Evolutionary conservation across 2,797 vertebrate genomes (phyloP), one percentile per base, ranked within the genome.

Genomic region (Coilia nasus): DNA sequence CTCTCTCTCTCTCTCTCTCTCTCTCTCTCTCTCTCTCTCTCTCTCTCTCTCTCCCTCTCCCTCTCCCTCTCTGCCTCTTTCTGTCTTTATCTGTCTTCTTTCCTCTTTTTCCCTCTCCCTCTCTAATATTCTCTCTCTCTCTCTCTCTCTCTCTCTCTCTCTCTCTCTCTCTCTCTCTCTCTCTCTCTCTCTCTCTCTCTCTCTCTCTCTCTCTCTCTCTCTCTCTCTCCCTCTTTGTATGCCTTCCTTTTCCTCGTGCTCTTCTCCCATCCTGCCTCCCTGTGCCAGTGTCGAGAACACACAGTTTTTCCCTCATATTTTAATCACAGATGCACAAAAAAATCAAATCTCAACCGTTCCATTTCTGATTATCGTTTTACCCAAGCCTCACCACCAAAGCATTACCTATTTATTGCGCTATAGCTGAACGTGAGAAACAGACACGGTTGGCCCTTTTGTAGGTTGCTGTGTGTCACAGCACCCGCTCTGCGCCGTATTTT

Each of bases 281-380:
- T 83, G 91, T 89, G 91, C 92, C 91, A 90, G 25, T 35, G 64
- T 31, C 12, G 35, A 28, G 64, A 71, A 35, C 64, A 78, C 71
- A 1, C 71, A 19, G 31, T 78, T 78, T 78, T 78, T 2, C 31
- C 15, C 35, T 78, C 6, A 19, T 44, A 19, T 78, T 78, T 60
- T 78, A 78, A 78, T 78, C 71, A 78, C 12, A 41, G 35, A 78
- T 78, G 17, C 71, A 78, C 71, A 89, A 87, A 86, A 85, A 90
- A 87, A 92, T 91, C 89, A 91, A 90, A 93, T 90, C 81, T 44
- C 71, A 78, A 31, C 71, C 19, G 71, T 78, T 78, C 71, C 71
- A 21, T 41, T 78, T 17, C 90, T 92, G 92, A 94, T 94, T 93
- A 94, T 94, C 92, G 93, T 94, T 95, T 95, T 87, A 93, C 90